phyloP scores from a whole-genome alignment of 1,140 invertebrate species.

The Camponotus floridanus region DNA sequence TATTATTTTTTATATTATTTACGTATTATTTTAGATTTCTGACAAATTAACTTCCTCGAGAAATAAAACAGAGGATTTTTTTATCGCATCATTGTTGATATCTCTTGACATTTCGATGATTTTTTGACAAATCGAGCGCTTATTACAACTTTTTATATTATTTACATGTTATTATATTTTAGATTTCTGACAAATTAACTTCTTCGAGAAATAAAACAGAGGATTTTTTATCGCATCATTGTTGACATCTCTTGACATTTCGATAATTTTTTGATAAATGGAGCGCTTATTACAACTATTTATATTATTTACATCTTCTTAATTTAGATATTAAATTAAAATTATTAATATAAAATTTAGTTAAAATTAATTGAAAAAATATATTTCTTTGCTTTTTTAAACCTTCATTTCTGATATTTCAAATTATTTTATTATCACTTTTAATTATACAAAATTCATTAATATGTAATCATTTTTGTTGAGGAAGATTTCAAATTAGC shows the following conservation, averaged over 20 bases:
- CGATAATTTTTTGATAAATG: constrained; percentile 26
- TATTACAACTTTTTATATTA: constrained; percentile 31
- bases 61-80: too few species aligned
- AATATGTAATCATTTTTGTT: neutral
- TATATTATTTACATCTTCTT: constrained; percentile 15
- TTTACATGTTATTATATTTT: neutral
- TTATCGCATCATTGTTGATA: neutral
- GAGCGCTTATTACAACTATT: neutral
- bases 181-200: neutral
- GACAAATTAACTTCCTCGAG: neutral
- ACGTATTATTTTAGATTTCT: neutral
- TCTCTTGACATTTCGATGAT: constrained; percentile 28
- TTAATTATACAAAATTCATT: neutral
- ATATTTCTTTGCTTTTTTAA: neutral
- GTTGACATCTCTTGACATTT: constrained; percentile 35
- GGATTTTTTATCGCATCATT: neutral
- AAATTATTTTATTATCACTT: neutral
- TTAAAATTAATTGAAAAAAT: neutral
- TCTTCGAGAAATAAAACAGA: too few species aligned
- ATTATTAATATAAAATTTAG: constrained; percentile 10
- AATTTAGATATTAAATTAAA: neutral
- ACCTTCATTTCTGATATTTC: neutral
- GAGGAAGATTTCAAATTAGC: neutral
- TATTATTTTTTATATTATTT: constrained; percentile 13
- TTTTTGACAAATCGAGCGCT: neutral